phyloP scores from a whole-genome alignment of 2,888 invertebrate genomes.

The Tortricodes alternella region DNA sequence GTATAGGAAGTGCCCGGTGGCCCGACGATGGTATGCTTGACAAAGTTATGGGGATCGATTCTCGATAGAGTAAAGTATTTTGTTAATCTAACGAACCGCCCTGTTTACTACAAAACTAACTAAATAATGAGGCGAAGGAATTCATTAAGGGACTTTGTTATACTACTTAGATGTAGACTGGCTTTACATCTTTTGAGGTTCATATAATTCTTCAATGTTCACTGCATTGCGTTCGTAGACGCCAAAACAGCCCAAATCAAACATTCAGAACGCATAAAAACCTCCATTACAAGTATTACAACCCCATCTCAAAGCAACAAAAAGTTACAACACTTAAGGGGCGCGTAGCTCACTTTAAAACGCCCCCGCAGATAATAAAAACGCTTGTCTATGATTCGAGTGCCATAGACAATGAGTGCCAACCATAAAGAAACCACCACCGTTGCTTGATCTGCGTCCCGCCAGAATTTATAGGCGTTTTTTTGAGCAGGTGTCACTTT shows the following conservation, averaged over 20 bases:
- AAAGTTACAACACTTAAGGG: slow-evolving; percentile 71
- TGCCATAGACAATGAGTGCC: slow-evolving; percentile 75
- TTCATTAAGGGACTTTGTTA: too few relatives aligned
- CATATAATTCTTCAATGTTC: too few relatives aligned
- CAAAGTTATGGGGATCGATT: too few relatives aligned
- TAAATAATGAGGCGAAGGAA: too few relatives aligned
- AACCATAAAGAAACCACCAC: slow-evolving; percentile 59
- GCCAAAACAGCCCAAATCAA: slow-evolving; percentile 18
- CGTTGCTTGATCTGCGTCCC: slow-evolving; percentile 40
- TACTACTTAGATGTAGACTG: too few relatives aligned
- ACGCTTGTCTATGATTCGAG: slow-evolving; percentile 66
- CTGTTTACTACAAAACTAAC: too few relatives aligned
- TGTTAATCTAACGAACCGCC: too few relatives aligned
- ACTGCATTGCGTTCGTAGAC: too few relatives aligned
- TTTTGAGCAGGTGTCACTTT: neutral
- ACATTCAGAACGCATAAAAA: slow-evolving; percentile 36
- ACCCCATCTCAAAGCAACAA: slow-evolving; percentile 56
- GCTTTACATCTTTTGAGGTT: too few relatives aligned
- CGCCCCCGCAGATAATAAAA: slow-evolving; percentile 79
- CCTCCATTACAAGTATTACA: slow-evolving; percentile 43
- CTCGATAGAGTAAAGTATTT: too few relatives aligned
- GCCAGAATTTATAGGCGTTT: slow-evolving; percentile 6
- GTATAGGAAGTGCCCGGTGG: neutral
- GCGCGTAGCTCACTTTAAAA: slow-evolving; percentile 64
- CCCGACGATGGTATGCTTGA: too few relatives aligned